Percentiles rank a stretch among this genome's conserved stretches.
phyloP scores from a whole-genome alignment of 2,113 vertebrate genomes.

The Guaruba guarouba region DNA sequence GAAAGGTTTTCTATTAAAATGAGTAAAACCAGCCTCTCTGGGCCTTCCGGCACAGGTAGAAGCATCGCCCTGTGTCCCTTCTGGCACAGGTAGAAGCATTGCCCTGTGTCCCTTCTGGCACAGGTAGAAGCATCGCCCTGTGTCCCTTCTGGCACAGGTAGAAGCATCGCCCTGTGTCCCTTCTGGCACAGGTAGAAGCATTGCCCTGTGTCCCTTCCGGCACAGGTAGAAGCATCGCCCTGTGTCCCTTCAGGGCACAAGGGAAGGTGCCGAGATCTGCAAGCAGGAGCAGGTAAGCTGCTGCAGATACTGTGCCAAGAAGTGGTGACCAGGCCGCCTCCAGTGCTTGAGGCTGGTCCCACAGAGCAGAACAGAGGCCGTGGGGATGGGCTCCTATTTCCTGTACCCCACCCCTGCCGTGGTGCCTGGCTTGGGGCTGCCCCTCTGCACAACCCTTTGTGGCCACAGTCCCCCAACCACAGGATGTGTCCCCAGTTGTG shows the following conservation, averaged over 20 bases:
- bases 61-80: too few relatives aligned
- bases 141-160: too few relatives aligned
- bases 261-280: not conserved
- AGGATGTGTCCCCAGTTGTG: not conserved
- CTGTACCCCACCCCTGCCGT: fast-evolving
- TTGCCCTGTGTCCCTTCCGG: too few relatives aligned
- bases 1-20: not conserved
- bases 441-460: not conserved
- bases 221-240: too few relatives aligned
- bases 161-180: too few relatives aligned
- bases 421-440: not conserved
- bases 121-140: too few relatives aligned
- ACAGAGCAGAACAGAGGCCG: not conserved
- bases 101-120: too few relatives aligned
- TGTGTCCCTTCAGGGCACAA: not conserved
- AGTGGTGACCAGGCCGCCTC: fast-evolving
- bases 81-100: too few relatives aligned
- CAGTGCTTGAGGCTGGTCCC: not conserved
- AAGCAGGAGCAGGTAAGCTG: not conserved
- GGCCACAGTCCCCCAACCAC: fast-evolving
- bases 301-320: too few relatives aligned
- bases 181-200: too few relatives aligned
- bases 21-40: not conserved
- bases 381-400: not conserved
- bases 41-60: too few relatives aligned